Percentiles rank a stretch among this genome's conserved stretches.
Evolutionary conservation across 2,113 vertebrate species (phyloP).

Genomic region (Merops nubicus): DNA sequence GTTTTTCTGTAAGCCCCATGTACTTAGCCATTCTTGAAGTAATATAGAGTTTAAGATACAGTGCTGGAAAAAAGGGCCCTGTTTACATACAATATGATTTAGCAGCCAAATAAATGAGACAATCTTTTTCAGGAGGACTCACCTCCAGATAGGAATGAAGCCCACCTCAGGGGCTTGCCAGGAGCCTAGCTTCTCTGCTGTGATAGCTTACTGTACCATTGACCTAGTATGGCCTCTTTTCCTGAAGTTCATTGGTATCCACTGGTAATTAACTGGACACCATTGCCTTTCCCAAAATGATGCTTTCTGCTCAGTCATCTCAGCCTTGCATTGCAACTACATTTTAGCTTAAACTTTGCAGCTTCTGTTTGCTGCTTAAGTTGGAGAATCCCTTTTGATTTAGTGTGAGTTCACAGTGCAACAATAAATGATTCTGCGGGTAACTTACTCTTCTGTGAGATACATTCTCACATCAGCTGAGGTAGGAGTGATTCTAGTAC

Average conservation of each 20-base stretch:
- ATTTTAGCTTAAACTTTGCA: not conserved
- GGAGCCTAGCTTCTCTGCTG: not conserved
- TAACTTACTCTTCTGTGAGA: not conserved
- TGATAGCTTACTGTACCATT: not conserved
- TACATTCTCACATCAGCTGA: not conserved
- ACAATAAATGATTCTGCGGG: not conserved
- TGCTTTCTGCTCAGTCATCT: not conserved
- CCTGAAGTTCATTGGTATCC: not conserved
- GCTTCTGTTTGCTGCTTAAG: not conserved
- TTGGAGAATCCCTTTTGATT: not conserved
- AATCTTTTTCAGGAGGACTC: not conserved
- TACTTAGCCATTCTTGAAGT: not conserved
- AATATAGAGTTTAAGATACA: not conserved
- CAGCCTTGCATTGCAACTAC: not conserved
- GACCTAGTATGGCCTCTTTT: not conserved
- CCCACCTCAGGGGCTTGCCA: not conserved
- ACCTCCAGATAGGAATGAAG: not conserved
- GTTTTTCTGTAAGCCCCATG: not conserved
- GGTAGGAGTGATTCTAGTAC: not conserved
- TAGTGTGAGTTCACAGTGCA: not conserved
- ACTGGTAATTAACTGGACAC: not conserved
- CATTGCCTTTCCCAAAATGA: not conserved
- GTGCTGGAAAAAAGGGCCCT: not conserved
- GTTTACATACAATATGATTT: not conserved
- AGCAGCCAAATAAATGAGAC: not conserved